A percentile compares a stretch with the other conserved stretches of the same genome.
Evolutionary conservation across 2,888 invertebrate species (phyloP).

Genomic region (Strigamia crassipes): DNA sequence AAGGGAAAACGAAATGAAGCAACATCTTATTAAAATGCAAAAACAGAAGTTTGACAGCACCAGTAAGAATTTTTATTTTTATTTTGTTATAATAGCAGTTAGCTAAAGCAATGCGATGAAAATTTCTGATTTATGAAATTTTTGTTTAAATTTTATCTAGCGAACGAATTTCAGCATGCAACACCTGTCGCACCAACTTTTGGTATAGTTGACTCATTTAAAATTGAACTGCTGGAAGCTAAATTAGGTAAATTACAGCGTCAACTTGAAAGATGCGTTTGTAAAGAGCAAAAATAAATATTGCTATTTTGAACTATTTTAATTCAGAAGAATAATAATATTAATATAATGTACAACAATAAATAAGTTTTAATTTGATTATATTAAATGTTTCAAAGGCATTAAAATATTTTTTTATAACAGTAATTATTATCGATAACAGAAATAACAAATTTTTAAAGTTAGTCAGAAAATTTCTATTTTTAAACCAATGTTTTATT

Average conservation of each 20-base stretch:
- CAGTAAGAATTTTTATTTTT: no score
- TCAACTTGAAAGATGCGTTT: not conserved
- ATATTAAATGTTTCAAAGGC: not conserved
- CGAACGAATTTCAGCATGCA: not conserved
- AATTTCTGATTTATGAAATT: no score
- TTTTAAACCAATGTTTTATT: not conserved
- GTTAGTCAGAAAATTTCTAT: not conserved
- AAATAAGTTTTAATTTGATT: not conserved
- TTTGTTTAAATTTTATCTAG: no score
- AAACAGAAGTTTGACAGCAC: not conserved
- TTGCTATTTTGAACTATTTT: not conserved
- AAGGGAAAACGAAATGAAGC: not conserved
- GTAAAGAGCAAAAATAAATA: not conserved
- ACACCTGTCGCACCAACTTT: not conserved
- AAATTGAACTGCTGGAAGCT: not conserved
- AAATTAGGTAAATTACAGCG: not conserved
- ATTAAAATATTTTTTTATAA: not conserved
- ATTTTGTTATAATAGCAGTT: no score
- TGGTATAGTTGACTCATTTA: not conserved
- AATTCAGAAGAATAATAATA: not conserved
- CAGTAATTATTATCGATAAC: not conserved
- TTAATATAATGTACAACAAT: not conserved
- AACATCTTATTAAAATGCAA: not conserved
- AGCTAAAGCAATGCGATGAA: no score
- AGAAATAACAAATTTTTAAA: not conserved